These are phyloP conservation scores for Zhengitettix transpicula DNA, from an alignment of 2,888 invertebrate genomes.

Conservation along the genomic window DNA sequence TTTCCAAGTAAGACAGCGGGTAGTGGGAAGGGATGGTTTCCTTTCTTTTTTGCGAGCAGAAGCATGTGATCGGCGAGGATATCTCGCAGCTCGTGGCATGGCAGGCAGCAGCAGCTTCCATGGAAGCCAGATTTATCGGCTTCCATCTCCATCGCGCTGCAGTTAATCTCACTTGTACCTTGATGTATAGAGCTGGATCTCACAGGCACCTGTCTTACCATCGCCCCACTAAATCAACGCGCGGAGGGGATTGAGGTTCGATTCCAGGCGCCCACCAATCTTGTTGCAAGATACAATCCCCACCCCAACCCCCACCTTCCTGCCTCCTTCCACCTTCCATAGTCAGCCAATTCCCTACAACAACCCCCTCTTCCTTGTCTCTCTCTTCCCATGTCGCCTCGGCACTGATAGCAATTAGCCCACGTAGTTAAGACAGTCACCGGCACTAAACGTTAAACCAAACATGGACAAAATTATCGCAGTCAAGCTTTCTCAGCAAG, in stretches of 20 bases:
- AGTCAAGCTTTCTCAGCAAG: too few relatives aligned
- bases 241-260: too few relatives aligned
- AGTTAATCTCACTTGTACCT: neutral
- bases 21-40: too few relatives aligned
- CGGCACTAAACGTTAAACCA: too few relatives aligned
- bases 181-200: neutral
- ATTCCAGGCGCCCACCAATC: too few relatives aligned
- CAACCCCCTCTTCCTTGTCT: neutral
- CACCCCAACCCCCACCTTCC: neutral
- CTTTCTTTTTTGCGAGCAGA: too few relatives aligned
- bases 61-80: neutral
- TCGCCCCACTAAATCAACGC: neutral
- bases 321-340: neutral
- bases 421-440: too few relatives aligned
- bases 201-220: neutral
- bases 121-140: neutral
- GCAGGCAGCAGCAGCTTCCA: neutral
- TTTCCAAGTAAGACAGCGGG: too few relatives aligned
- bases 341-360: neutral
- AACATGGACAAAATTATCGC: too few relatives aligned
- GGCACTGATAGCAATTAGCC: too few relatives aligned
- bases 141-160: neutral
- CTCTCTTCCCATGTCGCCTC: neutral
- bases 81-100: neutral
- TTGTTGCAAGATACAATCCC: too few relatives aligned